Conservation (phyloP, 2,113 vertebrate species). For the Tapirus terrestris region DNA sequence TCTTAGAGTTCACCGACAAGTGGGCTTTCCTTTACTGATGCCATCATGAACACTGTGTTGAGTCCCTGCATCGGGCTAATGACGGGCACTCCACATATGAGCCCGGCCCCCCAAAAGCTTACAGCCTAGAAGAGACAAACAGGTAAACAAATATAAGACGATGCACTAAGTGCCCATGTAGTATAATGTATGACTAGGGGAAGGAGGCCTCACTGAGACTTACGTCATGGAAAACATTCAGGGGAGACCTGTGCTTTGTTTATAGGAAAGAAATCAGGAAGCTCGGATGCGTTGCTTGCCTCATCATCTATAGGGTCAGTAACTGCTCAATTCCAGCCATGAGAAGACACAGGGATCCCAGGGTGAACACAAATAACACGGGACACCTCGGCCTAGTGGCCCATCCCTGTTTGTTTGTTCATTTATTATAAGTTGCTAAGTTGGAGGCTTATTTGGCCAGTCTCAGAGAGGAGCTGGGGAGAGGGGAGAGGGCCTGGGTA, state of each 20-base stretch:
- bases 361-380: neutral
- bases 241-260: neutral
- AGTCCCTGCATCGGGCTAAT: neutral
- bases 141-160: neutral
- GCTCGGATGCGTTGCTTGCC: neutral
- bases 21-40: neutral
- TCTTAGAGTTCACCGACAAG: neutral
- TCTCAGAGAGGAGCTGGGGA: neutral
- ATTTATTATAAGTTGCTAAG: neutral
- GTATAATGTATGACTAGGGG: neutral
- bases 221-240: neutral
- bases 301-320: neutral
- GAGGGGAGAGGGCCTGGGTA: neutral
- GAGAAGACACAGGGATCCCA: neutral
- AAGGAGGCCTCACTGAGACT: neutral
- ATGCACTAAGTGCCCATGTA: neutral
- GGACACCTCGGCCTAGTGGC: neutral
- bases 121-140: neutral
- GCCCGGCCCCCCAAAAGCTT: neutral
- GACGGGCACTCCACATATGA: neutral
- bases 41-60: neutral
- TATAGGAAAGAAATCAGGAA: neutral
- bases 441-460: neutral
- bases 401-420: neutral
- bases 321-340: neutral